These are phyloP conservation scores for Spea hammondii DNA, from an alignment of 2,797 vertebrate genomes.

Conservation along the genomic window DNA sequence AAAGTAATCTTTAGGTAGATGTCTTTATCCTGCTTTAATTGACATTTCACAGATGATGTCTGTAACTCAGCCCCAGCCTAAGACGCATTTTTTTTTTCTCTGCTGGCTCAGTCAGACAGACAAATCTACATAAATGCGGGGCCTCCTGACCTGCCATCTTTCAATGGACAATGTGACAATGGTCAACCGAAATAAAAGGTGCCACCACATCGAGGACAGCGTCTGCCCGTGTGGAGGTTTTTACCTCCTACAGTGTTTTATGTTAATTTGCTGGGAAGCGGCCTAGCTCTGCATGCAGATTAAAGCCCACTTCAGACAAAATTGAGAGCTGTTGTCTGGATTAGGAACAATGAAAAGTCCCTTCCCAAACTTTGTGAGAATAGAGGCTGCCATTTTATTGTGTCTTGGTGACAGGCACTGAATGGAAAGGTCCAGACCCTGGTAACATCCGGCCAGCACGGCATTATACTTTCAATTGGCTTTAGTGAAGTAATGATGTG, in stretches of 20 bases:
- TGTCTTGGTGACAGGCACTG: slow-evolving; percentile 41
- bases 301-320: slow-evolving; percentile 61
- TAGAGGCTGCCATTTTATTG: slow-evolving; percentile 47
- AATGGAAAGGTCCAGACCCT: slow-evolving; percentile 2
- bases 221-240: slow-evolving; percentile 66
- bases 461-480: not conserved
- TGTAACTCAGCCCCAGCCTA: slow-evolving; percentile 70
- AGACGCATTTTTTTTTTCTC: slow-evolving; percentile 59
- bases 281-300: slow-evolving; percentile 64
- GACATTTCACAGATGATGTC: slow-evolving; percentile 70
- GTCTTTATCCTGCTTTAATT: slow-evolving; percentile 74
- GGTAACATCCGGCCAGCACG: not conserved
- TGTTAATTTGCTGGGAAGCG: slow-evolving; percentile 66
- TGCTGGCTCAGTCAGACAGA: slow-evolving; percentile 58
- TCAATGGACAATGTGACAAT: slow-evolving; percentile 65
- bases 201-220: slow-evolving; percentile 62
- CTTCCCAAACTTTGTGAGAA: slow-evolving; percentile 43
- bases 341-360: slow-evolving; percentile 53
- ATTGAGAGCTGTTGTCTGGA: slow-evolving; percentile 60
- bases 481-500: slow-evolving; percentile 32
- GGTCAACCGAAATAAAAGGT: slow-evolving; percentile 67
- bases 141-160: slow-evolving; percentile 61
- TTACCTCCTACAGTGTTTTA: slow-evolving; percentile 69
- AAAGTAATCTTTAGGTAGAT: slow-evolving; percentile 66
- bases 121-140: slow-evolving; percentile 65